These are phyloP conservation scores for Drosophila repletoides DNA, from an alignment of 1,140 invertebrate genomes.

Conservation along the genomic window DNA sequence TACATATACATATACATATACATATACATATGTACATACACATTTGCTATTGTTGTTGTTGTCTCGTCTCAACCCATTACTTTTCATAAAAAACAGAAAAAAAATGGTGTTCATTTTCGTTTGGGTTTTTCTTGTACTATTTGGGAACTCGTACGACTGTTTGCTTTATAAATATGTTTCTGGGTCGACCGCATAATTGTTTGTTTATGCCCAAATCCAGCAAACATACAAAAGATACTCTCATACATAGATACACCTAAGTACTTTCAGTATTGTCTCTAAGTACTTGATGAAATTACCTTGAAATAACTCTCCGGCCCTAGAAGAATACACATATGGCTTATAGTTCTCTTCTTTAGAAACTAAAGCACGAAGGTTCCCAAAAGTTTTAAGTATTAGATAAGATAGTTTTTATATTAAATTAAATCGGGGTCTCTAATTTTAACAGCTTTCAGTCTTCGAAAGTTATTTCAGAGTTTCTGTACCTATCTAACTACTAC, in stretches of 20 bases:
- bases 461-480: no score
- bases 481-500: no score
- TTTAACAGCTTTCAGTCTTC: no score
- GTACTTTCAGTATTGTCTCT: conserved; percentile 45
- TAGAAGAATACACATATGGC: no score
- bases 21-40: not conserved
- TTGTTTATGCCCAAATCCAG: conserved; percentile 37
- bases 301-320: no score
- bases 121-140: conserved; percentile 1
- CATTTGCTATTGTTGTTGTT: not conserved
- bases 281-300: conserved; percentile 23
- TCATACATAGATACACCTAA: not conserved
- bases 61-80: conserved; percentile 18
- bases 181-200: conserved; percentile 36
- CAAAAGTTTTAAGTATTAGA: no score
- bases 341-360: no score
- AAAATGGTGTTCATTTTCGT: conserved; percentile 10
- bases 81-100: conserved; percentile 9
- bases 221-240: not conserved
- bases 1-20: not conserved
- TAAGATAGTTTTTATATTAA: no score
- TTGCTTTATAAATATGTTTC: conserved; percentile 34
- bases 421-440: no score
- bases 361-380: no score
- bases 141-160: not conserved